Percentiles rank a stretch among this genome's conserved stretches.
Evolutionary conservation across 2,888 invertebrate genomes (phyloP).

Genomic region (Psylliodes chrysocephalus): DNA sequence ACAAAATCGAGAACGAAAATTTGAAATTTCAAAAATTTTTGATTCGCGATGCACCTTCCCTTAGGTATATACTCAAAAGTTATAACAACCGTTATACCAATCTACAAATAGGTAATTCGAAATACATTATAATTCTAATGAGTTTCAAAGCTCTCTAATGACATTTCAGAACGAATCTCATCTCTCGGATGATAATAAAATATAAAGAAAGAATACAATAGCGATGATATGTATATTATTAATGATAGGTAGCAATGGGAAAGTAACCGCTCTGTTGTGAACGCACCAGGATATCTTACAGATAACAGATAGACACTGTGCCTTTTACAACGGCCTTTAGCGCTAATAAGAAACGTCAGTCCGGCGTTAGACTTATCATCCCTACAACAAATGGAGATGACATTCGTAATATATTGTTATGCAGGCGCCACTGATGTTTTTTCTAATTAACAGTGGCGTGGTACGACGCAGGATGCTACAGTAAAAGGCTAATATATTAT

Average conservation of each 20-base stretch:
- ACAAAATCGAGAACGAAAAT: no score
- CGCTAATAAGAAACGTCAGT: conserved; percentile 62
- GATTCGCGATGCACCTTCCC: no score
- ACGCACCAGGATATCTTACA: conserved; percentile 50
- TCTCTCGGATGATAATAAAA: conserved; percentile 32
- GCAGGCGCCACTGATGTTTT: conserved; percentile 49
- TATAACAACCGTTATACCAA: no score
- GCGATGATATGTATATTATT: conserved; percentile 60
- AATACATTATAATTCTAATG: no score
- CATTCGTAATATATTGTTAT: conserved; percentile 55
- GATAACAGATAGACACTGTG: conserved; percentile 53
- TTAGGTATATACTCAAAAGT: not conserved
- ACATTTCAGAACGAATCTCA: no score
- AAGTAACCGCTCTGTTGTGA: conserved; percentile 40
- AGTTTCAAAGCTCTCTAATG: no score
- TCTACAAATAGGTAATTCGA: not conserved
- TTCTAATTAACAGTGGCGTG: no score
- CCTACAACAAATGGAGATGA: conserved; percentile 49
- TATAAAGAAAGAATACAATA: conserved; percentile 47
- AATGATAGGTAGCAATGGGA: conserved; percentile 55
- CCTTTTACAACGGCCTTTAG: conserved; percentile 47
- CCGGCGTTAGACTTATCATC: conserved; percentile 53
- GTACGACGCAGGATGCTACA: no score
- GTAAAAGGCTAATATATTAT: no score
- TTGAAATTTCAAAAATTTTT: no score